Base-by-base conservation (phyloP, 2,888 invertebrate genomes). In the Spodoptera littoralis region DNA sequence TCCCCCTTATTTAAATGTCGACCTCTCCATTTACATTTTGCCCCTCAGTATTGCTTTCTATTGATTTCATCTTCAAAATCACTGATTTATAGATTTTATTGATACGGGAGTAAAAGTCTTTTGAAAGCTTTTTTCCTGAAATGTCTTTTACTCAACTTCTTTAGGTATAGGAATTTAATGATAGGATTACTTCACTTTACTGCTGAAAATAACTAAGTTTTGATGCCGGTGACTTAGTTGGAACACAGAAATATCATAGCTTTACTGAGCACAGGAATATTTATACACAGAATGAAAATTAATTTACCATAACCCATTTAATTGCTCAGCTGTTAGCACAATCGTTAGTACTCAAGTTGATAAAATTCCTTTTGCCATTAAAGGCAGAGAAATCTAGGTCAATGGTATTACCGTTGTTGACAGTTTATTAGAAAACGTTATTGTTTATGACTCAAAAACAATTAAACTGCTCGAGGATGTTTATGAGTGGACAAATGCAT, bases 41-140 rank as follows among this genome's bases (percentile, higher is more conserved):
- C 47, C 60, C 53, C 60, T 68, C 58, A 47, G 60, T 78, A 70
- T 78, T 60, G 55, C 76, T 75, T 66, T 62, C 47, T 70, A 79
- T 79, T 71, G 79, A 76, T 76, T 76, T 58, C 65, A 55, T 70
- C 66, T 61, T 69, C 51, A 70, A 74, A 77, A 77, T 74, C 59
- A 70, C 49, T 55, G 75, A 63, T 60, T 64, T 70, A 49, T 61
- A 60, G 58, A 59, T 70, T 70, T 60, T 65, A 62, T 70, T 79
- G 58, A 60, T 64, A 49, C 48, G 48, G 43, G 46, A 36, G 53
- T 74, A 50, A 68, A 59, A 47, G 56, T 42, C 50, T 73, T 59
- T 73, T 49, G 58, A 76, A 76, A 65, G 54, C 54, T 65, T 71
- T 64, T 62, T 54, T 48, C 43, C 52, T 44, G 27, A 36, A 24